These are phyloP conservation scores for Phorcus lineatus DNA, from an alignment of 2,888 invertebrate genomes.

Conservation along the genomic window DNA sequence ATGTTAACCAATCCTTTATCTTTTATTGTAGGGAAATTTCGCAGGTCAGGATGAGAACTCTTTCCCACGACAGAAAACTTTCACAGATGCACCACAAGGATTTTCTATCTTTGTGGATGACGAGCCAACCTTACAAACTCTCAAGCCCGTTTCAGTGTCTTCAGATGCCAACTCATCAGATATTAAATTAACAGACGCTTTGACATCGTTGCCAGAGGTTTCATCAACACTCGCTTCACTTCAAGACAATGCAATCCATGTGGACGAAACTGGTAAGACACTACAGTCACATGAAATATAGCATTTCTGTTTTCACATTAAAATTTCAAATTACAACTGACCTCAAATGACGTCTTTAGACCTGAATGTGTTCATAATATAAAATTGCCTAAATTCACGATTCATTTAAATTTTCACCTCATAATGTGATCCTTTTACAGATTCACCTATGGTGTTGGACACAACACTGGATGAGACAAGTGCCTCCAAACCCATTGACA, in stretches of 20 bases:
- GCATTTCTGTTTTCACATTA: neutral
- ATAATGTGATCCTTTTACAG: conserved; percentile 45
- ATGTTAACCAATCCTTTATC: neutral
- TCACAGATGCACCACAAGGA: conserved; percentile 42
- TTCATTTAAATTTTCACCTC: too few species aligned
- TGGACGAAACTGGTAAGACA: conserved; percentile 10
- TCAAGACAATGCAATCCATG: conserved; percentile 4
- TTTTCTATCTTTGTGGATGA: conserved; percentile 60
- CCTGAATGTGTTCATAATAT: too few species aligned
- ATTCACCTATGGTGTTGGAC: conserved; percentile 74
- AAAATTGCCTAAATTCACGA: too few species aligned
- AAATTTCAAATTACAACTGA: neutral
- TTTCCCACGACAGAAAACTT: conserved; percentile 42
- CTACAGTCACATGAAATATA: too few species aligned
- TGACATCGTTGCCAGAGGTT: conserved; percentile 32
- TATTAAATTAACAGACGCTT: neutral
- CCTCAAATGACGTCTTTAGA: too few species aligned
- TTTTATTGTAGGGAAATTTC: neutral
- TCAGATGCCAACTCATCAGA: neutral
- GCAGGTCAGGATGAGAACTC: conserved; percentile 61
- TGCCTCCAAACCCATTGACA: conserved; percentile 47
- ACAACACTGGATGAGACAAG: conserved; percentile 48
- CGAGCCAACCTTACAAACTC: conserved; percentile 9
- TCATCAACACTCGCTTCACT: conserved; percentile 27
- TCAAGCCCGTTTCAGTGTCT: neutral